Conservation (phyloP, 2,113 vertebrate species). For the Proterorhinus semilunaris region DNA sequence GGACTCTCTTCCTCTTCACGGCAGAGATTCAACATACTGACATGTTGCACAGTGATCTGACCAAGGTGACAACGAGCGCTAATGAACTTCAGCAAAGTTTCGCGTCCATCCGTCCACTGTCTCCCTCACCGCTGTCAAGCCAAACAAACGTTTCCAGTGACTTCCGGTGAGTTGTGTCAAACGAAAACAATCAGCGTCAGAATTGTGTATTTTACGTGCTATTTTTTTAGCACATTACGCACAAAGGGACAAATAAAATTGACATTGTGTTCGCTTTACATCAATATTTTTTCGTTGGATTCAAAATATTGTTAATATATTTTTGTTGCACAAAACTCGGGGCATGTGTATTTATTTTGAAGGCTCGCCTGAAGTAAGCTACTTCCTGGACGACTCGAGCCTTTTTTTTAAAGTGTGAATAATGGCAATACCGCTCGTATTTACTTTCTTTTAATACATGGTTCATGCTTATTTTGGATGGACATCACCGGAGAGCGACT, state of each 20-base stretch:
- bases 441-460: too few relatives aligned
- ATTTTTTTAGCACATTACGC: background rate
- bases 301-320: background rate
- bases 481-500: background rate
- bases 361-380: background rate
- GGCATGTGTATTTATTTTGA: background rate
- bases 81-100: background rate
- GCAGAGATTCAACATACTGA: slow-evolving; percentile 8
- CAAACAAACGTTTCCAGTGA: rapidly evolving
- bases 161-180: slow-evolving; percentile 40
- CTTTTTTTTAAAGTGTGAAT: background rate
- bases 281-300: background rate
- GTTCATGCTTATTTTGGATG: background rate
- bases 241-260: background rate
- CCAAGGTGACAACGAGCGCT: background rate
- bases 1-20: slow-evolving; percentile 5
- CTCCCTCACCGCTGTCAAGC: background rate
- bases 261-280: background rate
- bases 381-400: background rate
- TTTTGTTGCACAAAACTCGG: background rate
- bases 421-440: background rate
- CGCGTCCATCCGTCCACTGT: slow-evolving; percentile 16
- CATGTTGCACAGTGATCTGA: background rate
- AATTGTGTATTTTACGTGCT: too few relatives aligned
- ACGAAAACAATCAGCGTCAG: background rate